phyloP scores from a whole-genome alignment of 2,113 vertebrate genomes.

The Trachemys scripta region DNA sequence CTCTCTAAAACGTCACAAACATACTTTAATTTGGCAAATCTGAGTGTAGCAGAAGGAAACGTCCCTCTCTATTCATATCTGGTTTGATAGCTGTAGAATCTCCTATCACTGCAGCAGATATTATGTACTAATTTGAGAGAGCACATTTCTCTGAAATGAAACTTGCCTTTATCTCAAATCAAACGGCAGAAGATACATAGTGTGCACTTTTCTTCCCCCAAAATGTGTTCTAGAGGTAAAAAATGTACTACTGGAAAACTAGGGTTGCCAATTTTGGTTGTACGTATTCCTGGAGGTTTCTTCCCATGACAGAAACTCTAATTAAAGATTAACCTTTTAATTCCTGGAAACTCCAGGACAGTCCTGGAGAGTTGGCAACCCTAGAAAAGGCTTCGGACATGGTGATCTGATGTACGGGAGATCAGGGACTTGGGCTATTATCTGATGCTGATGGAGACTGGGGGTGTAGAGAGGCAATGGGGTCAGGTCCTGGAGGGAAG shows the following conservation, averaged over 20 bases:
- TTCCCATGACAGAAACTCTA: too few species aligned
- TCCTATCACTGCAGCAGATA: conserved; percentile 45
- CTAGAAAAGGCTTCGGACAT: neutral
- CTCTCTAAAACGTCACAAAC: conserved; percentile 70
- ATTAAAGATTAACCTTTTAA: too few species aligned
- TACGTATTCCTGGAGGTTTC: too few species aligned
- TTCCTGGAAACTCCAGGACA: too few species aligned
- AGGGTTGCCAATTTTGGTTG: too few species aligned
- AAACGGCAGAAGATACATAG: conserved; percentile 46
- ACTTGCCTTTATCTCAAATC: conserved; percentile 46
- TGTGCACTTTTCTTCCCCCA: neutral
- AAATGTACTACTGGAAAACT: neutral
- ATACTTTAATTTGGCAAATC: conserved; percentile 56
- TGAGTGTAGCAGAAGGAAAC: conserved; percentile 44
- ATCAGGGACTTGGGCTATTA: neutral
- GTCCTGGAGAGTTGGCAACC: too few species aligned
- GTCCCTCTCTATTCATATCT: conserved; percentile 57
- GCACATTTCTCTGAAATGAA: conserved; percentile 1
- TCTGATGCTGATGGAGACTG: neutral
- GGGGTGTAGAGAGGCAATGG: neutral
- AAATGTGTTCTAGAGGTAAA: neutral
- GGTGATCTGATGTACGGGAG: neutral
- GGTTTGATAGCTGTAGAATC: conserved; percentile 47
- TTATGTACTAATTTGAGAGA: conserved; percentile 40
- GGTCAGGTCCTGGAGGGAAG: neutral